Base-by-base conservation (phyloP, 2,888 invertebrate genomes). In the Teinopalpus imperialis region DNA sequence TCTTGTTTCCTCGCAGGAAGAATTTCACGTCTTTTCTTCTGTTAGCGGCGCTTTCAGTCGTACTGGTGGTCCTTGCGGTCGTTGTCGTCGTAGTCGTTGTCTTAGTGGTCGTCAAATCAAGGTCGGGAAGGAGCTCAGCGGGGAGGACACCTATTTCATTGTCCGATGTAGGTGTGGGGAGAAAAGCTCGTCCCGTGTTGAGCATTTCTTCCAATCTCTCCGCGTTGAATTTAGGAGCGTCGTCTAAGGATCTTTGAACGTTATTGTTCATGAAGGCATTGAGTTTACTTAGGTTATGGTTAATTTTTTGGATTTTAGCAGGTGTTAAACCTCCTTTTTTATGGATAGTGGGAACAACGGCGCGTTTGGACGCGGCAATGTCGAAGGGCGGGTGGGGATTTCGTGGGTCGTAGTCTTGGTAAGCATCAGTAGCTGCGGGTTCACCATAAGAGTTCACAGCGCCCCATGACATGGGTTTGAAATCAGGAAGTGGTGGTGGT, bases 1-100 rank as follows among this genome's bases (percentile, higher is more conserved):
- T 89, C 75, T 66, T 85, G 81, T 89, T 88, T 55, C 89, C 89
- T 50, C 86, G 80, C 9, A 89, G 78, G 61, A 79, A 75, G 65
- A 73, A 89, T 65, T 80, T 85, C 56, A 77, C 64, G 56, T 86
- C 87, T 69, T 81, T 85, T 67, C 65, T 69, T 53, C 67, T 63
- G 55, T 82, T 78, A 61, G 67, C 74, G 47, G 63, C 73, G 50
- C 54, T 64, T 30, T 58, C 60, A 2, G 74, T 76, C 7, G 66
- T 61, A 1, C 62, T 56, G 1, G 70, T 61, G 1, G 74, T 65
- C 2, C 69, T 57, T 1, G 68, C 55, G 1, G 60, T 56, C 1
- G 59, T 52, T 2, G 61, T 54, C 2, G 63, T 56, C 3, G 57
- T 44, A 2, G 59, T 10, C 6, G 56, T n/a, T n/a, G n/a, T n/a